Percentiles rank a stretch among this genome's conserved stretches.
Evolutionary conservation across 2,113 vertebrate species (phyloP).

Genomic region (Sinocyclocheilus grahami): DNA sequence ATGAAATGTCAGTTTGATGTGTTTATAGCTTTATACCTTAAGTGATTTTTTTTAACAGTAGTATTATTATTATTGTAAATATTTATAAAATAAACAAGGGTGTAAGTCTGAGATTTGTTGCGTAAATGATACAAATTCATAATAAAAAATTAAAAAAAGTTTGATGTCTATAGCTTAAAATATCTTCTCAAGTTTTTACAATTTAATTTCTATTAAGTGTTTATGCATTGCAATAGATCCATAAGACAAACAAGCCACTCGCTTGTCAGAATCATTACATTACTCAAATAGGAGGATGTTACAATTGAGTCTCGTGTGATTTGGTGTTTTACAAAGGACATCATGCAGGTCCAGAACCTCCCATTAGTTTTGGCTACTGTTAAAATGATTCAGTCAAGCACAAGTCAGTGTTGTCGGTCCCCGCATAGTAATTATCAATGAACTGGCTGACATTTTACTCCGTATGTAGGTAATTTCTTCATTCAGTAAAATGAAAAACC

Average conservation of each 20-base stretch:
- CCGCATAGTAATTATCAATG: neutral
- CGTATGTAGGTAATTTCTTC: neutral
- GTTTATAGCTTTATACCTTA: too few species aligned
- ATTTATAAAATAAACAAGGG: neutral
- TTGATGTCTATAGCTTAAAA: neutral
- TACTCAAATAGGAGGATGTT: neutral
- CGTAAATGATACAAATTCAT: too few species aligned
- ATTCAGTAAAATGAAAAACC: neutral
- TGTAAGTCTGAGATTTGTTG: neutral
- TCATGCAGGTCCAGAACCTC: neutral
- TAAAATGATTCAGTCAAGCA: neutral
- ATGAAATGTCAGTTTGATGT: too few species aligned
- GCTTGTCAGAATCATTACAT: neutral
- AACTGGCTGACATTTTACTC: neutral
- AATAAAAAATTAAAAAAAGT: neutral
- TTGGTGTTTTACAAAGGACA: neutral
- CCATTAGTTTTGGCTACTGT: neutral
- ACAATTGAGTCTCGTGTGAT: neutral
- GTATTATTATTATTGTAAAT: too few species aligned
- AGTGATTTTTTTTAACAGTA: too few species aligned
- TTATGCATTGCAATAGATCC: neutral
- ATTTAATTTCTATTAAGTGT: neutral
- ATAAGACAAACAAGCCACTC: neutral
- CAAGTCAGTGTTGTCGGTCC: neutral
- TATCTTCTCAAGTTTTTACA: neutral